Conservation (phyloP, 2,888 invertebrate species). For the Pseudococcus longispinus region DNA sequence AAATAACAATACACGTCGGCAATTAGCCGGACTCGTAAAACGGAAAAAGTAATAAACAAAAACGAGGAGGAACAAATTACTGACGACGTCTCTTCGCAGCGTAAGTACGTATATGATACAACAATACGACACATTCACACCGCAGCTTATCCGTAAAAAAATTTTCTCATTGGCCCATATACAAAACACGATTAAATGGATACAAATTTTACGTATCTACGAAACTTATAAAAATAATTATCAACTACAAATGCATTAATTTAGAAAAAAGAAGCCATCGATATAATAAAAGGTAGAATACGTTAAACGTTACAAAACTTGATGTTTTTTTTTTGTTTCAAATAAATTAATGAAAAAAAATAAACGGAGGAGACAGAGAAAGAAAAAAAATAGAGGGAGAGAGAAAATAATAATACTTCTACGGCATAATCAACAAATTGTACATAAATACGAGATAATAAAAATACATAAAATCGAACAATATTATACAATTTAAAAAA, state of each 20-base stretch:
- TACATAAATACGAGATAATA: slow-evolving; percentile 45
- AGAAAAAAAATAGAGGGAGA: slow-evolving; percentile 15
- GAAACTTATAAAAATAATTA: slow-evolving; percentile 39
- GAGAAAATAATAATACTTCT: slow-evolving; percentile 5
- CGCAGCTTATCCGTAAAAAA: background rate
- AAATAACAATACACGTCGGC: background rate
- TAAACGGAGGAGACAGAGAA: background rate
- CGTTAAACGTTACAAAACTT: slow-evolving; percentile 50
- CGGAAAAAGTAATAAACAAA: slow-evolving; percentile 46
- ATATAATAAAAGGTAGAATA: slow-evolving; percentile 39
- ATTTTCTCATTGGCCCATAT: slow-evolving; percentile 9
- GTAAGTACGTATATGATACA: no score
- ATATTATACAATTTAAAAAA: slow-evolving; percentile 48
- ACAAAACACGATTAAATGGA: slow-evolving; percentile 31
- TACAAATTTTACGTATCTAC: slow-evolving; percentile 45
- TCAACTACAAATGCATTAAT: slow-evolving; percentile 50
- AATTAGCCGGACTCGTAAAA: slow-evolving; percentile 26
- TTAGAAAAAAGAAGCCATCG: slow-evolving; percentile 37
- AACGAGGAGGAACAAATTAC: slow-evolving; percentile 34
- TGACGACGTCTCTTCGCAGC: background rate
- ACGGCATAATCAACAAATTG: slow-evolving; percentile 47
- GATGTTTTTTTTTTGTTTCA: background rate
- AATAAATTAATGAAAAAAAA: slow-evolving; percentile 3
- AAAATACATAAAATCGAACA: slow-evolving; percentile 51
- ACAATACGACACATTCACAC: background rate